Percentiles rank a stretch among this genome's conserved stretches.
phyloP scores from a whole-genome alignment of 2,113 vertebrate genomes.

The Hymenochirus boettgeri region DNA sequence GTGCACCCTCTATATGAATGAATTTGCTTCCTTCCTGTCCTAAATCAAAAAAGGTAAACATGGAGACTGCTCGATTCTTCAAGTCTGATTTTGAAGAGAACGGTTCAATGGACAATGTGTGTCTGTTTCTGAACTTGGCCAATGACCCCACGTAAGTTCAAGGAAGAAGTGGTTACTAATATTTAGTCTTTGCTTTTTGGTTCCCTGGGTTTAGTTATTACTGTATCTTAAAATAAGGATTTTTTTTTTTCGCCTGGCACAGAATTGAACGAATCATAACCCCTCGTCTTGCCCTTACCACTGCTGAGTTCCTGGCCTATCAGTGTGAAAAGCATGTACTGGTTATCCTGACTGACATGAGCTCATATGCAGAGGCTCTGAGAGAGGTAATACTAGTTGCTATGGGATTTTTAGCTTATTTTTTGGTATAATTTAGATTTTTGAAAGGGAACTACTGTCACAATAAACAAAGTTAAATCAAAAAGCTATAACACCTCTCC shows the following conservation, averaged over 20 bases:
- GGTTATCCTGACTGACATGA: conserved; percentile 87
- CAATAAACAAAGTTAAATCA: no score
- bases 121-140: conserved; percentile 83
- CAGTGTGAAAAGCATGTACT: conserved; percentile 85
- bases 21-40: conserved; percentile 7
- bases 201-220: not conserved
- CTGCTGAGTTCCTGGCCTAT: conserved; percentile 80
- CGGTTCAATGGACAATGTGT: conserved; percentile 87
- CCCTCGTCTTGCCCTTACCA: conserved; percentile 77
- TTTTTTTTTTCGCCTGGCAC: conserved; percentile 35
- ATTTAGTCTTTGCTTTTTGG: not conserved
- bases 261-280: conserved; percentile 88
- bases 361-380: conserved; percentile 81
- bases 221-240: not conserved
- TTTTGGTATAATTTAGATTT: no score
- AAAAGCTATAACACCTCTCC: no score
- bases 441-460: no score
- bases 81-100: conserved; percentile 88
- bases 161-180: not conserved
- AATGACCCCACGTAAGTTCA: conserved; percentile 81
- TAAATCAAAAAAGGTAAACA: conserved; percentile 91
- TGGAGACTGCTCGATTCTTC: conserved; percentile 88
- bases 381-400: conserved; percentile 74
- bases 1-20: no score
- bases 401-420: no score